Evolutionary conservation across 1,140 invertebrate species (phyloP), one percentile per base, ranked within the genome.

Genomic region (Globodera rostochiensis): DNA sequence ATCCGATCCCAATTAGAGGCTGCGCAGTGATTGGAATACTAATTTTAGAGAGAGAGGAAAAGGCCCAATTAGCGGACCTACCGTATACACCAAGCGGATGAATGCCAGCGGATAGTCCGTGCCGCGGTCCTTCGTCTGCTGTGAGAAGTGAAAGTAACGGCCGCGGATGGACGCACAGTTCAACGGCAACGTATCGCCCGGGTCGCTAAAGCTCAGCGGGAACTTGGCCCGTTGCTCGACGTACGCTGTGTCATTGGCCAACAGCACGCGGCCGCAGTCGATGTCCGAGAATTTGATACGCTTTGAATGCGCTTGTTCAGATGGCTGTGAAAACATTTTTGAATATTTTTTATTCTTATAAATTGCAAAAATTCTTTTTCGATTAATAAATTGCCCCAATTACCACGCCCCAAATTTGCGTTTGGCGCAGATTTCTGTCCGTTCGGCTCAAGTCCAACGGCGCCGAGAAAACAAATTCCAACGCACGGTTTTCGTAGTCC

Each of bases 61-160:
- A n/a, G n/a, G n/a, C n/a, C n/a, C n/a, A n/a, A n/a, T n/a, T n/a
- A n/a, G n/a, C n/a, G n/a, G n/a, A n/a, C n/a, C n/a, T n/a, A n/a
- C 81, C 46, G 47, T 82, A 50, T 82, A 87, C 45, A 86, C 84
- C 57, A 73, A 80, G 46, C 84, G 50, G 11, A 86, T 86, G 66
- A 50, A 69, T 7, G 84, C 86, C 21, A 86, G 57, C 13, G 86
- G 86, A 82, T 87, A 86, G n/a, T 80, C 71, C 1, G 60, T 70
- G 67, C 87, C 85, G 64, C 77, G 74, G 15, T 13, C 19, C 5
- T 85, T 82, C 21, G 53, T 19, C 13, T 85, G 83, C 19, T 80
- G n/a, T 11, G 47, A 87, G 53, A 76, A 87, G 8, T 75, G 45
- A 53, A 53, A 53, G 50, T 53, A 4, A 7, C 7, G 7, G 50